phyloP scores from a whole-genome alignment of 2,888 invertebrate species.

The Mycalesis mineus region DNA sequence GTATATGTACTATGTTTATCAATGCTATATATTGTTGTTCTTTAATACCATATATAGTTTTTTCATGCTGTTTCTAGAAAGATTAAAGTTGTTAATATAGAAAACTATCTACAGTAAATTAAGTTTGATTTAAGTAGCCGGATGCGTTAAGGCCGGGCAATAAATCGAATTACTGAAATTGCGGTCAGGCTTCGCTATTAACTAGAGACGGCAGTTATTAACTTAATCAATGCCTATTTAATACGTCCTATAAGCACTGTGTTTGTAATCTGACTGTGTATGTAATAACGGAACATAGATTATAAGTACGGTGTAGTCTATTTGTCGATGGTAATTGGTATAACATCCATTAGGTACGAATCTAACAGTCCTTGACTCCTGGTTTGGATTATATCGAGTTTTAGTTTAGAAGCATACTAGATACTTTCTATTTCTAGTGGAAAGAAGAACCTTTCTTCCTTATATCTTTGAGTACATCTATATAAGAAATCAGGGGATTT shows the following conservation, averaged over 20 bases:
- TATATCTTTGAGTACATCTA: too few relatives aligned
- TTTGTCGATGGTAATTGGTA: background rate
- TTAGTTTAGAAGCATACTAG: too few relatives aligned
- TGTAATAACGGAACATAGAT: constrained; percentile 16
- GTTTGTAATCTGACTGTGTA: constrained; percentile 25
- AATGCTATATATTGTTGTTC: too few relatives aligned
- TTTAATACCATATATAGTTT: too few relatives aligned
- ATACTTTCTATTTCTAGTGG: too few relatives aligned
- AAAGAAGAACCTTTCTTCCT: too few relatives aligned
- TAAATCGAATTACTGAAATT: constrained; percentile 48
- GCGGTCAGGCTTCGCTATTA: constrained; percentile 35
- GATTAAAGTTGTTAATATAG: constrained; percentile 9
- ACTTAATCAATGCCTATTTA: constrained; percentile 28
- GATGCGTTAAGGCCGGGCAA: constrained; percentile 46
- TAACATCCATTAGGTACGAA: too few relatives aligned
- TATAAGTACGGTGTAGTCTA: background rate
- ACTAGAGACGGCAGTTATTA: constrained; percentile 26
- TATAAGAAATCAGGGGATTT: too few relatives aligned
- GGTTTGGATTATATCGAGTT: too few relatives aligned
- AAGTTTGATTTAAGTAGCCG: constrained; percentile 46
- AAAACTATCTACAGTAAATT: constrained; percentile 19
- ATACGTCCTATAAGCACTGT: constrained; percentile 22
- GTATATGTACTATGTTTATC: too few relatives aligned
- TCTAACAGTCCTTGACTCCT: too few relatives aligned
- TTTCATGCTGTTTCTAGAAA: too few relatives aligned